Evolutionary conservation across 2,113 vertebrate genomes (phyloP).

Genomic region (Galeopterus variegatus): DNA sequence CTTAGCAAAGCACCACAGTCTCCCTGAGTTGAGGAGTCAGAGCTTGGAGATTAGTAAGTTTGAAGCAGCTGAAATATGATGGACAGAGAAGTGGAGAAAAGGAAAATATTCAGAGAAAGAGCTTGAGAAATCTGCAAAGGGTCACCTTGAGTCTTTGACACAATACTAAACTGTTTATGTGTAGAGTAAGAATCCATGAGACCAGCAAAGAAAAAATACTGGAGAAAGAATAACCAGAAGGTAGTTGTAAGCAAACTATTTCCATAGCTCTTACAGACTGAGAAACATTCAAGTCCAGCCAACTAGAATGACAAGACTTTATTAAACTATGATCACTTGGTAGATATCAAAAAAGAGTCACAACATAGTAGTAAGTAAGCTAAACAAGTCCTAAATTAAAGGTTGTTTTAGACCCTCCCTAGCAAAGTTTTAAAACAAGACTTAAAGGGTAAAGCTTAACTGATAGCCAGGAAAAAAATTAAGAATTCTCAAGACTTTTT

Average conservation of each 20-base stretch:
- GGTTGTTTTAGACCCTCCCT: neutral
- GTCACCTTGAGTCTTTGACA: neutral
- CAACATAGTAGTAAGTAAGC: neutral
- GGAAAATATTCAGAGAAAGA: neutral
- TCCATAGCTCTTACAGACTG: neutral
- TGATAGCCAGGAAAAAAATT: neutral
- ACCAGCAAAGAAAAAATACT: neutral
- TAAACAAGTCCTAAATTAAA: neutral
- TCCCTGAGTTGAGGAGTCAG: neutral
- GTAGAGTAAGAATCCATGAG: neutral
- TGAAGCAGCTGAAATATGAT: neutral
- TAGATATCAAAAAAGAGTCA: neutral
- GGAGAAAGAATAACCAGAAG: neutral
- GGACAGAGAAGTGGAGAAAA: neutral
- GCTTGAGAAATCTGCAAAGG: neutral
- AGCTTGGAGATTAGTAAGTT: neutral
- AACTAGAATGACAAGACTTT: neutral
- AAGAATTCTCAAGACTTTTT: neutral
- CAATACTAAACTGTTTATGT: neutral
- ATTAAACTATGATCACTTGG: neutral
- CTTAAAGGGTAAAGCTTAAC: neutral
- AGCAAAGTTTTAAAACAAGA: neutral
- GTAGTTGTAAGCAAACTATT: neutral
- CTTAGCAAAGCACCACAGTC: neutral
- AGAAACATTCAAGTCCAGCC: neutral